Percentiles rank a stretch among this genome's conserved stretches.
phyloP scores from a whole-genome alignment of 1,140 invertebrate species.

The Brachionus rubens region DNA sequence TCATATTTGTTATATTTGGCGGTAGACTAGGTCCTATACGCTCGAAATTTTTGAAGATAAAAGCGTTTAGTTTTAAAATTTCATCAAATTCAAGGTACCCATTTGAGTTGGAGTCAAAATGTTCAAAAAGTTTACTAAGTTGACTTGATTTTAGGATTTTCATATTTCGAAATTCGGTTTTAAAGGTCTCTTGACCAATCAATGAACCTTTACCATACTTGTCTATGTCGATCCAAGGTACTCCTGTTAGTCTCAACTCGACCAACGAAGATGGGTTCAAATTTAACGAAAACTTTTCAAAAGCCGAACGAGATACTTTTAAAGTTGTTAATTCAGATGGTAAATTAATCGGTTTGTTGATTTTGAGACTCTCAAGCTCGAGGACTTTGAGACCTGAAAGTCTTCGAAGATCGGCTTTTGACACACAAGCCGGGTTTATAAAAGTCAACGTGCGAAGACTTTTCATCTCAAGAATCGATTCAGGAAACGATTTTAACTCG shows the following conservation, averaged over 20 bases:
- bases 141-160: not conserved
- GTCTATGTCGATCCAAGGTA: not conserved
- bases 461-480: not conserved
- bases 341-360: not conserved
- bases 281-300: not conserved
- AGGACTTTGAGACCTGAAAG: not conserved
- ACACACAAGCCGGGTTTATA: not conserved
- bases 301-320: not conserved
- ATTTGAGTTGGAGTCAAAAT: constrained; percentile 18
- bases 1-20: not conserved
- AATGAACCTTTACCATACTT: not conserved
- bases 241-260: not conserved
- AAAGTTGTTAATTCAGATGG: not conserved
- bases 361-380: not conserved
- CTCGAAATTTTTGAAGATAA: constrained; percentile 24
- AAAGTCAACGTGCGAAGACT: not conserved
- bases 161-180: not conserved
- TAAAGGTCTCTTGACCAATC: not conserved
- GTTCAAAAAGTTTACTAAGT: not conserved
- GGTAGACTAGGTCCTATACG: not conserved
- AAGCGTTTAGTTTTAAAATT: constrained; percentile 27
- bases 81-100: constrained; percentile 1
- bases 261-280: not conserved
- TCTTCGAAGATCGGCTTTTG: not conserved
- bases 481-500: not conserved